Percentiles rank a stretch among this genome's conserved stretches.
Conservation (phyloP, 1,140 invertebrate species). For the Tribolium madens region DNA sequence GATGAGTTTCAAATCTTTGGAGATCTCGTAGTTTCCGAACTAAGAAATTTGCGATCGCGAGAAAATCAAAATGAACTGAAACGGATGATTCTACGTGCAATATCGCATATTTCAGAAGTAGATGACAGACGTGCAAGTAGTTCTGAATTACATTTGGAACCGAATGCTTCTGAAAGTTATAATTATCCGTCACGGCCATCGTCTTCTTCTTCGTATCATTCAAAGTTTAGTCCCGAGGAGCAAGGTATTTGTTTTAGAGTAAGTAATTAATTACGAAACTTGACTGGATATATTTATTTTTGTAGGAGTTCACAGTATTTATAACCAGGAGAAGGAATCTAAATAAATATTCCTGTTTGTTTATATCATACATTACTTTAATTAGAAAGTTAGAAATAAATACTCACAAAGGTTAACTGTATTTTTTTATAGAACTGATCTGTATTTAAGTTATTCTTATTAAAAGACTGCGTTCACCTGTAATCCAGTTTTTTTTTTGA, state of each 20-base stretch:
- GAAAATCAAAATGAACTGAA: conserved; percentile 13
- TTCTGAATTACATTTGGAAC: neutral
- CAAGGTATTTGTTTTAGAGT: neutral
- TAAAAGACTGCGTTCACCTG: too few species aligned
- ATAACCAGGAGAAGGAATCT: too few species aligned
- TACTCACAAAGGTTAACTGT: too few species aligned
- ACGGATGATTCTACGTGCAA: neutral
- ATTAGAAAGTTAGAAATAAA: too few species aligned
- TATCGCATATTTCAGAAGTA: conserved; percentile 13
- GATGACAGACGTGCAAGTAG: neutral
- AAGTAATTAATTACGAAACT: neutral
- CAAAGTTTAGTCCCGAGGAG: neutral
- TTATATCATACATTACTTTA: too few species aligned
- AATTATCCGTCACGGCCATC: neutral
- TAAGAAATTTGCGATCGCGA: neutral
- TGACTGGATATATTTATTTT: neutral
- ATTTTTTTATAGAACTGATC: too few species aligned
- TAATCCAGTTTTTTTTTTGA: too few species aligned
- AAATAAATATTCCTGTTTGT: too few species aligned
- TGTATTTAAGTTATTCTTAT: too few species aligned
- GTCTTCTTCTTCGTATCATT: neutral
- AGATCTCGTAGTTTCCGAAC: neutral
- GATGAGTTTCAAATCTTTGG: neutral
- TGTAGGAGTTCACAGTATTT: neutral
- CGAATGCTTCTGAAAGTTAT: neutral